A percentile compares a stretch with the other conserved stretches of the same genome.
Conservation (phyloP, 2,113 vertebrate genomes). For the Ranitomeya variabilis region DNA sequence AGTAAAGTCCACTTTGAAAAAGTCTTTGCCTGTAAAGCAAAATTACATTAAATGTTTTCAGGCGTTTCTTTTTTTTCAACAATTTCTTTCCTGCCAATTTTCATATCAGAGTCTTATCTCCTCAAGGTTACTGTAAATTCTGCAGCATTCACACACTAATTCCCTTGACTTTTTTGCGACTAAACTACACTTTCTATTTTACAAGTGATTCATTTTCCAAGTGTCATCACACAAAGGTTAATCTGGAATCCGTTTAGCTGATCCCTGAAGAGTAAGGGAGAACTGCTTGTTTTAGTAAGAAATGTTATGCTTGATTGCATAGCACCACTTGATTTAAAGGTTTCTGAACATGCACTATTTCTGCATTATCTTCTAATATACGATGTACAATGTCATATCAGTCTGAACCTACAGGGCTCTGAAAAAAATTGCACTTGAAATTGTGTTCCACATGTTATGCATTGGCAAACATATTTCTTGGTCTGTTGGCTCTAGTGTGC, state of each 20-base stretch:
- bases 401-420: not conserved
- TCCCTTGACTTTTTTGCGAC: constrained; percentile 39
- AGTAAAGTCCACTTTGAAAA: not conserved
- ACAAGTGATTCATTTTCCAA: constrained; percentile 53
- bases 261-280: constrained; percentile 25
- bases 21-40: not conserved
- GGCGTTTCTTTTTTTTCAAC: not conserved
- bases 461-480: not conserved
- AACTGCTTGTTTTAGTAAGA: constrained; percentile 47
- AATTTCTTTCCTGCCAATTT: not conserved
- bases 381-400: constrained; percentile 26
- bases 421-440: not conserved
- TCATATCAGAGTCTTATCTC: constrained; percentile 20
- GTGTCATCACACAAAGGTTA: constrained; percentile 54
- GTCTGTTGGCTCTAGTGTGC: not conserved
- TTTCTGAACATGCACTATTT: constrained; percentile 33
- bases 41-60: constrained; percentile 8
- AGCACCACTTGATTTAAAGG: constrained; percentile 40
- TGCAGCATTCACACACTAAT: constrained; percentile 28
- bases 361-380: constrained; percentile 29
- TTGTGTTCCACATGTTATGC: not conserved
- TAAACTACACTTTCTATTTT: constrained; percentile 41
- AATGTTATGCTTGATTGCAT: constrained; percentile 40
- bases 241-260: constrained; percentile 50
- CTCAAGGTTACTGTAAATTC: constrained; percentile 42